A percentile compares a stretch with the other conserved stretches of the same genome.
These are phyloP conservation scores for Scolopax rusticola DNA, from an alignment of 2,797 vertebrate genomes.

Conservation along the genomic window DNA sequence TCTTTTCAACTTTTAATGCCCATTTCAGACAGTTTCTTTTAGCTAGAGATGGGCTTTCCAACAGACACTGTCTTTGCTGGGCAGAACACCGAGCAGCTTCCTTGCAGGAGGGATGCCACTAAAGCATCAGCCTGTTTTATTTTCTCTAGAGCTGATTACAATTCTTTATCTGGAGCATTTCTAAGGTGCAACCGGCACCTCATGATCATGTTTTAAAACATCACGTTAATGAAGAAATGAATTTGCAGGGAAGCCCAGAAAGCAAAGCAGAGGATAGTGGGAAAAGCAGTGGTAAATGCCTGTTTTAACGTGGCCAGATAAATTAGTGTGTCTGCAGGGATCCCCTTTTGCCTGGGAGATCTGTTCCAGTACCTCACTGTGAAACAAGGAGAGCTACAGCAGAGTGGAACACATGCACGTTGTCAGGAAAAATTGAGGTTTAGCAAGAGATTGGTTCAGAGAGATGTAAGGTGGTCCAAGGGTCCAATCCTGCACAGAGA, in stretches of 20 bases:
- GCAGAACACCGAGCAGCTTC: not conserved
- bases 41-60: not conserved
- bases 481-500: not conserved
- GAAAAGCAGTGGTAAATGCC: not conserved
- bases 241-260: not conserved
- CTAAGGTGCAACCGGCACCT: not conserved
- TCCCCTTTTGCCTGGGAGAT: not conserved
- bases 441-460: not conserved
- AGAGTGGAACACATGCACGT: not conserved
- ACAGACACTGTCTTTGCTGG: not conserved
- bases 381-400: not conserved
- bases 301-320: not conserved
- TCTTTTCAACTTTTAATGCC: not conserved
- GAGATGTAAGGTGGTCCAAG: not conserved
- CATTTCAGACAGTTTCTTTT: not conserved
- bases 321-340: not conserved
- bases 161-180: not conserved
- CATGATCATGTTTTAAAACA: not conserved
- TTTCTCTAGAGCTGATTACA: not conserved
- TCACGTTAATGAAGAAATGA: not conserved
- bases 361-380: not conserved
- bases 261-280: not conserved
- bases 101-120: not conserved
- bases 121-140: not conserved
- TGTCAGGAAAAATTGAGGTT: not conserved